phyloP scores from a whole-genome alignment of 1,140 invertebrate species.

The Lamellibrachia luymesi region DNA sequence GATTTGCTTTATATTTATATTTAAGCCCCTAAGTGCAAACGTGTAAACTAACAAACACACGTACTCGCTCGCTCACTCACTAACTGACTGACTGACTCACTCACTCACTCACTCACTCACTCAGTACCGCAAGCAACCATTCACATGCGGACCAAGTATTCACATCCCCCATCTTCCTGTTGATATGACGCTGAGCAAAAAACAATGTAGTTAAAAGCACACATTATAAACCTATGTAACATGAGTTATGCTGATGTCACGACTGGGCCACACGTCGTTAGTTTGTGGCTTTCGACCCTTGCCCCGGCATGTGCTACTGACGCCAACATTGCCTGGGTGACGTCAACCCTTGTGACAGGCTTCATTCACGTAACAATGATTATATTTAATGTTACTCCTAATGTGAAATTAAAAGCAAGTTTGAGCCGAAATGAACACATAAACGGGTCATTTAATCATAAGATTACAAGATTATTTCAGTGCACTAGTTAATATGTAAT shows the following conservation, averaged over 20 bases:
- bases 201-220: background rate
- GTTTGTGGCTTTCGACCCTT: background rate
- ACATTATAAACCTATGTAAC: background rate
- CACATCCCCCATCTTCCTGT: background rate
- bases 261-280: background rate
- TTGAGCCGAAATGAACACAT: background rate
- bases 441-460: background rate
- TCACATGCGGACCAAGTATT: background rate
- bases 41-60: no score
- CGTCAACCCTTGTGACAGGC: background rate
- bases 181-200: background rate
- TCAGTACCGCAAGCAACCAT: background rate
- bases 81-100: background rate
- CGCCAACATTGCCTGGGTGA: background rate
- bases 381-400: background rate
- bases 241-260: background rate
- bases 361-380: background rate
- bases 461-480: background rate
- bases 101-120: conserved; percentile 14
- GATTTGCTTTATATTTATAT: no score
- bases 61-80: no score
- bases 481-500: background rate
- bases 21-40: no score
- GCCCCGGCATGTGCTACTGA: background rate
- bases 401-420: background rate